Base-by-base conservation (phyloP, 2,888 invertebrate species). In the Gisinianus flammeolus region DNA sequence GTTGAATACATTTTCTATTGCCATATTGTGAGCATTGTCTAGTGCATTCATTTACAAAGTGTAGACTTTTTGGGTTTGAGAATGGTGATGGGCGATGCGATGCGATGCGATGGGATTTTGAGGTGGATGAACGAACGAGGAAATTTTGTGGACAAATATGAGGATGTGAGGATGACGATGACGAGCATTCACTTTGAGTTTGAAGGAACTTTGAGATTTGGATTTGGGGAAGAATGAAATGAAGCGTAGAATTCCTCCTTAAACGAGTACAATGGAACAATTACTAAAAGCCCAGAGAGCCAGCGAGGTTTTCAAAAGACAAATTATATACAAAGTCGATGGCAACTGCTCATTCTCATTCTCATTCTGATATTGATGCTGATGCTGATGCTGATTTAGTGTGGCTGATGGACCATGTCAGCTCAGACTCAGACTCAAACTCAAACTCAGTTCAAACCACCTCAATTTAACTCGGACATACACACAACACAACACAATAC, bases 181-280 rank as follows among this genome's bases (percentile, higher is more conserved):
- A n/a, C n/a, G n/a, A n/a, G n/a, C n/a, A n/a, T n/a, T n/a, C n/a
- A n/a, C n/a, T n/a, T n/a, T n/a, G n/a, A n/a, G n/a, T n/a, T n/a
- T n/a, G n/a, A n/a, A n/a, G n/a, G n/a, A n/a, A n/a, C n/a, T n/a
- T n/a, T n/a, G n/a, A n/a, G n/a, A n/a, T n/a, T n/a, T n/a, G n/a
- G n/a, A n/a, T n/a, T n/a, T n/a, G 44, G 44, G 22, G 26, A n/a
- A 19, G 44, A 19, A 56, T 56, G 73, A 73, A 73, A 73, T 73
- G 62, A 73, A 73, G 73, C 73, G 73, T 62, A 33, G 58, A 73
- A 73, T 73, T 73, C 64, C 62, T 73, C 62, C 64, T 31, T 22
- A 58, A 26, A 62, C 35, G 24, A 26, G 0, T 3, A 73, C 73
- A 73, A 73, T 73, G 30, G 31, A 35, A 73, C 73, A 73, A 73